Conservation (phyloP, 2,113 vertebrate species). For the Mastomys natalensis region DNA sequence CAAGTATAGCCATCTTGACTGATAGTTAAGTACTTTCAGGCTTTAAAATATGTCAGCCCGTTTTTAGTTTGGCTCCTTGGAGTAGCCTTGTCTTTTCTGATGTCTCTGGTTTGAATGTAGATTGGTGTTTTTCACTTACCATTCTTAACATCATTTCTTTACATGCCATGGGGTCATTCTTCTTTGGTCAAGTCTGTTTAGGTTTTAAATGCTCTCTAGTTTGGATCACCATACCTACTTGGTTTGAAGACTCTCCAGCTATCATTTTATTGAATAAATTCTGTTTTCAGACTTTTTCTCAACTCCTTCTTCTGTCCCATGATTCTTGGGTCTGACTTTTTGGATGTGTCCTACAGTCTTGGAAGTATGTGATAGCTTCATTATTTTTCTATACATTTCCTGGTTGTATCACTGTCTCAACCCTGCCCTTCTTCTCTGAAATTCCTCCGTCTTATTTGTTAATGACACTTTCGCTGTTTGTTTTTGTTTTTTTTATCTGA, state of each 20-base stretch:
- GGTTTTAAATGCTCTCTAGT: neutral
- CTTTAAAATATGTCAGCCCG: neutral
- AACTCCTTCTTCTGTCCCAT: neutral
- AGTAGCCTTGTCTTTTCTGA: neutral
- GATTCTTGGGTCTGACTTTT: neutral
- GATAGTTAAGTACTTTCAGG: neutral
- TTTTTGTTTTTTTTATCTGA: too few relatives aligned
- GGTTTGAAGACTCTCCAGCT: neutral
- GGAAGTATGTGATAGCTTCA: too few relatives aligned
- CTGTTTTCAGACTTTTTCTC: neutral
- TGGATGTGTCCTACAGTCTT: neutral
- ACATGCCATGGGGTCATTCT: neutral
- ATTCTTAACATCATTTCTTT: neutral
- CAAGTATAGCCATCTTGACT: neutral
- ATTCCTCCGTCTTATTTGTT: neutral
- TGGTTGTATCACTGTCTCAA: neutral
- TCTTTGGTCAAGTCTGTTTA: neutral
- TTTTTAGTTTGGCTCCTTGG: neutral
- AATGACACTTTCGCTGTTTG: neutral
- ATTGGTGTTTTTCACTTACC: neutral
- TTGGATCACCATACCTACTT: neutral
- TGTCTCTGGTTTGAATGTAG: neutral
- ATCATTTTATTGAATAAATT: neutral
- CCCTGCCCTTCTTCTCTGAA: neutral
- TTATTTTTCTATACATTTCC: neutral